phyloP scores from a whole-genome alignment of 2,113 vertebrate species.

The Larimichthys polyactis region DNA sequence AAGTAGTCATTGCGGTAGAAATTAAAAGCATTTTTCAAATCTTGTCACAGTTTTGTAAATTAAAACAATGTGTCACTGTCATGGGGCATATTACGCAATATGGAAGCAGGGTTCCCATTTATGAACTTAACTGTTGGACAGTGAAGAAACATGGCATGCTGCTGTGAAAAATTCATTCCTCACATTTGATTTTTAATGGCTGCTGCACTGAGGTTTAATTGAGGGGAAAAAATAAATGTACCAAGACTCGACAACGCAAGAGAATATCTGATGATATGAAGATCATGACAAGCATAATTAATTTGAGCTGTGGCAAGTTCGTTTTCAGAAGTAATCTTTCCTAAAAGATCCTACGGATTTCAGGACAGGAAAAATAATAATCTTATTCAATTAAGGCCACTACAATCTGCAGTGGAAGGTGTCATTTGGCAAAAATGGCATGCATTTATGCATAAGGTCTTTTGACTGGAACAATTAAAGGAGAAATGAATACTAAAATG shows the following conservation, averaged over 20 bases:
- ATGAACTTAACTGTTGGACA: constrained; percentile 11
- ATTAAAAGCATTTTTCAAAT: constrained; percentile 66
- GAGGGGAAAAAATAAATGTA: neutral
- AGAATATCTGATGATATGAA: neutral
- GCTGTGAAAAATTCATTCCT: neutral
- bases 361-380: neutral
- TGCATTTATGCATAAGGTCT: constrained; percentile 64
- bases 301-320: neutral
- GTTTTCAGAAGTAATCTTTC: neutral
- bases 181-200: neutral
- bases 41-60: constrained; percentile 41
- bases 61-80: constrained; percentile 61
- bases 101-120: constrained; percentile 10
- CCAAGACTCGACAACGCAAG: neutral
- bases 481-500: constrained; percentile 69
- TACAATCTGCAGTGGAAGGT: constrained; percentile 3
- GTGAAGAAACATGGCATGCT: neutral
- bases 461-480: constrained; percentile 58
- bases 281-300: neutral
- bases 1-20: constrained; percentile 28
- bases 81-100: neutral
- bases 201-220: neutral
- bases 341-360: neutral
- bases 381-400: constrained; percentile 27
- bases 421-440: constrained; percentile 21